These are phyloP conservation scores for Perognathus longimembris DNA, from an alignment of 2,113 vertebrate genomes.

Conservation along the genomic window DNA sequence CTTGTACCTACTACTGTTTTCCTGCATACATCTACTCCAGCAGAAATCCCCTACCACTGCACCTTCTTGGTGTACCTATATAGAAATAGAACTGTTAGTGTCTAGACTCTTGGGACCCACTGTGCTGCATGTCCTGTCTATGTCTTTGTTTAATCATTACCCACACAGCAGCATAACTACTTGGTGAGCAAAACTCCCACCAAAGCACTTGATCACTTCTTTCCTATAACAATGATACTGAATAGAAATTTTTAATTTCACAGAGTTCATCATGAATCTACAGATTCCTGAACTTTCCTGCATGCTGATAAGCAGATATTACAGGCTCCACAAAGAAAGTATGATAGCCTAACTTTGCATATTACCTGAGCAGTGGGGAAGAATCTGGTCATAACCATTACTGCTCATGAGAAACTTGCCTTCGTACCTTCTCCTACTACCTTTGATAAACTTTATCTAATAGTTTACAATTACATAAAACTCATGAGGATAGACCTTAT, in stretches of 20 bases:
- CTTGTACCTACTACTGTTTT: neutral
- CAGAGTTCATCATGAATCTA: neutral
- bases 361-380: neutral
- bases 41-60: neutral
- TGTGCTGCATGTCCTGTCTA: neutral
- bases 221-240: neutral
- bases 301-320: too few species aligned
- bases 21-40: fast-evolving
- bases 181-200: too few species aligned
- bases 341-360: neutral
- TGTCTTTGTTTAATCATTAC: too few species aligned
- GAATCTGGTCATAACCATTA: neutral
- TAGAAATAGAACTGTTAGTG: fast-evolving
- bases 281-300: neutral
- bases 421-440: neutral
- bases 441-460: neutral
- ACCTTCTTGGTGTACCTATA: fast-evolving
- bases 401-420: neutral
- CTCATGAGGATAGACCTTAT: neutral
- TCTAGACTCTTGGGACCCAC: neutral
- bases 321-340: neutral
- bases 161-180: neutral
- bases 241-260: neutral
- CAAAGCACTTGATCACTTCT: neutral
- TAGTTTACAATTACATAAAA: neutral